Evolutionary conservation across 1,140 invertebrate species (phyloP).

Genomic region (Cherax quadricarinatus): DNA sequence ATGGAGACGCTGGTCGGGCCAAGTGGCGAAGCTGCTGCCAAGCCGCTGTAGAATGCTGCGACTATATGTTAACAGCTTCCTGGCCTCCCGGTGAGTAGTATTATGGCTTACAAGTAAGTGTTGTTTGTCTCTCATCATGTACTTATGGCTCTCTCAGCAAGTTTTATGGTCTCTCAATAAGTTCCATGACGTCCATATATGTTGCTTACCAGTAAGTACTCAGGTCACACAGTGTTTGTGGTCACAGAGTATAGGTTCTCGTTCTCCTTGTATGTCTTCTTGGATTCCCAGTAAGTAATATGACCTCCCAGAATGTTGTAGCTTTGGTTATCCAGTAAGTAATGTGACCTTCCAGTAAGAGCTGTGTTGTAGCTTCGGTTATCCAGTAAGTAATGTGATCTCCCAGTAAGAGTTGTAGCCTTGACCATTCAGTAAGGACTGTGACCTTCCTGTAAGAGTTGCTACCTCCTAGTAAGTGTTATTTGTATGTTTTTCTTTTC

Average conservation of each 20-base stretch:
- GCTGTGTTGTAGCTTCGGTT: not conserved
- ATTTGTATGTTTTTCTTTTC: too few relatives aligned
- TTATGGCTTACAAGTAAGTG: not conserved
- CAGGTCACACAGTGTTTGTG: too few relatives aligned
- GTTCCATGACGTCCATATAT: not conserved
- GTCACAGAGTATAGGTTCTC: too few relatives aligned
- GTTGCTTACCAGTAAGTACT: too few relatives aligned
- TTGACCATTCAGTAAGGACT: not conserved
- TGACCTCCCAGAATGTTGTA: not conserved
- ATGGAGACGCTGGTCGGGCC: not conserved
- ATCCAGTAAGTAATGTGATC: not conserved
- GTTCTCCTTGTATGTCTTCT: too few relatives aligned
- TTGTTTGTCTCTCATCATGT: too few relatives aligned
- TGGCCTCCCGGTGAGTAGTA: constrained; percentile 15
- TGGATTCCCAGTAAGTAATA: too few relatives aligned
- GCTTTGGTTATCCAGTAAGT: not conserved
- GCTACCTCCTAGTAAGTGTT: too few relatives aligned
- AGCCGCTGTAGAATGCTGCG: not conserved
- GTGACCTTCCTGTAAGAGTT: not conserved
- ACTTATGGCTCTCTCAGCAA: too few relatives aligned
- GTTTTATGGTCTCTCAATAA: not conserved
- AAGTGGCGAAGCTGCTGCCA: not conserved
- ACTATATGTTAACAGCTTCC: not conserved
- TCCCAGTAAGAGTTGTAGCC: not conserved
- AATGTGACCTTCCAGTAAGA: not conserved